phyloP scores from a whole-genome alignment of 2,797 vertebrate genomes.

The Tauraco hartlaubi region DNA sequence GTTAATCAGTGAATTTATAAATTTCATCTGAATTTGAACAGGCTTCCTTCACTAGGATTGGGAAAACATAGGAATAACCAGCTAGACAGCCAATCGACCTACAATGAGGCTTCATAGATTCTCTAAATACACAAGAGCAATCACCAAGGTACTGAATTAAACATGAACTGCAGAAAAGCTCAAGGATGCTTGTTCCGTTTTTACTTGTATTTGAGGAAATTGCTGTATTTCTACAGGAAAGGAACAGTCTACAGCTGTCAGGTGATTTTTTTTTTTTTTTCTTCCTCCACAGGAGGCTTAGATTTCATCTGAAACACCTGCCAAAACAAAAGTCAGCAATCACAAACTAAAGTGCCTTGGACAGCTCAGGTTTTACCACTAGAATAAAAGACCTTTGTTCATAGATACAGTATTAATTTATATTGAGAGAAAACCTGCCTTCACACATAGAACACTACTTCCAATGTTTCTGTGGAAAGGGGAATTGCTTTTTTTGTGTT shows the following conservation, averaged over 20 bases:
- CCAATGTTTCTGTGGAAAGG: neutral
- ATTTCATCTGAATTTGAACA: neutral
- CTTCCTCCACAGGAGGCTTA: constrained; percentile 70
- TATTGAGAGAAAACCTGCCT: neutral
- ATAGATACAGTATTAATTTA: neutral
- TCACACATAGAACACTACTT: neutral
- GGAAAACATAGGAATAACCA: constrained; percentile 5
- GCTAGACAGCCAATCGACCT: neutral
- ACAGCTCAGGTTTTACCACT: constrained; percentile 22
- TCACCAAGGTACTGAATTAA: constrained; percentile 18
- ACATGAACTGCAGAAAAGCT: constrained; percentile 32
- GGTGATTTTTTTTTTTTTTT: constrained; percentile 41
- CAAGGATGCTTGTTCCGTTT: constrained; percentile 14
- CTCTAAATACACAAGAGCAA: neutral
- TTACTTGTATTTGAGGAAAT: constrained; percentile 55
- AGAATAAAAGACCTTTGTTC: neutral
- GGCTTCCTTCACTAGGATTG: neutral
- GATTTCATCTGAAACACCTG: constrained; percentile 70
- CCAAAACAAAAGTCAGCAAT: constrained; percentile 67
- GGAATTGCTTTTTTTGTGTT: neutral
- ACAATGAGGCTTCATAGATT: neutral
- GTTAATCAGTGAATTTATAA: neutral
- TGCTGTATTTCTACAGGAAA: constrained; percentile 65
- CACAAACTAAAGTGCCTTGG: constrained; percentile 62
- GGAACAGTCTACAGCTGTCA: constrained; percentile 63